A percentile compares a stretch with the other conserved stretches of the same genome.
Conservation (phyloP, 2,797 vertebrate species). For the Macropus fuliginosus region DNA sequence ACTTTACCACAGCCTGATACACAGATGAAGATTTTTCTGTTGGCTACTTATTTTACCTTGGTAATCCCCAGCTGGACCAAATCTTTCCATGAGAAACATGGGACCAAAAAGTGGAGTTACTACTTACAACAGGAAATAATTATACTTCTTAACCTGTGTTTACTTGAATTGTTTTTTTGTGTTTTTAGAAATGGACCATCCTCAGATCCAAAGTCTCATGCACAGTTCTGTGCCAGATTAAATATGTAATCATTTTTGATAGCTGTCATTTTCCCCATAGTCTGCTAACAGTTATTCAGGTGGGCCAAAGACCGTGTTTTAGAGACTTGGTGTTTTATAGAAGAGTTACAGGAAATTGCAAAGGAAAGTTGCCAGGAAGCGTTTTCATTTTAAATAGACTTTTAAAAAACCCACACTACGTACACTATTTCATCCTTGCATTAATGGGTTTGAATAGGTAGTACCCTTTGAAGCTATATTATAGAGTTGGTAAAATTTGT, state of each 20-base stretch:
- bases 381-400: neutral
- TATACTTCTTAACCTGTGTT: neutral
- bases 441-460: neutral
- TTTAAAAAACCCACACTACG: neutral
- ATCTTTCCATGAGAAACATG: constrained; percentile 13
- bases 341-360: neutral
- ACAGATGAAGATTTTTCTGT: constrained; percentile 36
- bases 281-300: neutral
- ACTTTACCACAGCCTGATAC: constrained; percentile 11
- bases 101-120: neutral
- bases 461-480: neutral
- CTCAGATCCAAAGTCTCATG: neutral
- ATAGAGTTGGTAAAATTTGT: neutral
- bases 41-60: neutral
- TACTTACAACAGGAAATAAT: neutral
- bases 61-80: neutral
- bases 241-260: constrained; percentile 17
- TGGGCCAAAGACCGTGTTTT: neutral
- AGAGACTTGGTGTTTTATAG: constrained; percentile 6
- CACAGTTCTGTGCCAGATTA: constrained; percentile 26
- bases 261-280: neutral
- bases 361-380: neutral
- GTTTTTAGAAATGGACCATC: neutral
- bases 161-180: neutral
- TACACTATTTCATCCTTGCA: neutral